phyloP scores from a whole-genome alignment of 2,113 vertebrate species.

The Pomatorhinus ruficollis region DNA sequence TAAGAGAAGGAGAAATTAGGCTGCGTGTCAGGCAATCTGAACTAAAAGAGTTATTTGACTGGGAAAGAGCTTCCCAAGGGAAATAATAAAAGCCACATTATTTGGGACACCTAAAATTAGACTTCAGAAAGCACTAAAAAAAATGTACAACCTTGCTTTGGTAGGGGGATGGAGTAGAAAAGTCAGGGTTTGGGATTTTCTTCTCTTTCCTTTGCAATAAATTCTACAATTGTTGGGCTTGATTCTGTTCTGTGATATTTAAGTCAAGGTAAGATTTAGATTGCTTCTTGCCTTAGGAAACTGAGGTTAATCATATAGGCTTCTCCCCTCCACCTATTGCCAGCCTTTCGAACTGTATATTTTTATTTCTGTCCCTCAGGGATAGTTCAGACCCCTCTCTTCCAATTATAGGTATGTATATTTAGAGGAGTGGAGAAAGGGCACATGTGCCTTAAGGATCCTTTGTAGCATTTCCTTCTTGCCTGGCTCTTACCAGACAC shows the following conservation, averaged over 20 bases:
- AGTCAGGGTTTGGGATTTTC: background rate
- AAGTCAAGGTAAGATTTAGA: background rate
- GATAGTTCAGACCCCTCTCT: background rate
- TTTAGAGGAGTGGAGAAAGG: background rate
- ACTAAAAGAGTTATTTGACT: slow-evolving; percentile 1
- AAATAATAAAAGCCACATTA: slow-evolving; percentile 40
- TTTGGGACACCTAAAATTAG: slow-evolving; percentile 66
- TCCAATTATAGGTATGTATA: background rate
- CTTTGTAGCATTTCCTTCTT: background rate
- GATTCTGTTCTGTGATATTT: background rate
- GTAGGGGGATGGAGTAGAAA: slow-evolving; percentile 20
- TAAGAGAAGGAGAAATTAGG: slow-evolving; percentile 36
- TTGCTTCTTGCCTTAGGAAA: background rate
- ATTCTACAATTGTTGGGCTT: background rate
- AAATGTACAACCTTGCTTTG: slow-evolving; percentile 11
- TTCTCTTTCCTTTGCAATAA: background rate
- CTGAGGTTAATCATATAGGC: background rate
- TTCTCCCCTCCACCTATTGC: background rate
- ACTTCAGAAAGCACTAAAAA: slow-evolving; percentile 15
- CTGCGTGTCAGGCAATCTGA: slow-evolving; percentile 16
- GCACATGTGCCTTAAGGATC: background rate
- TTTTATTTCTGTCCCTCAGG: background rate
- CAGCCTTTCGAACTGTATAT: background rate
- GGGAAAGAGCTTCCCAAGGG: slow-evolving; percentile 13
- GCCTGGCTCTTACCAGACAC: background rate